Evolutionary conservation across 2,888 invertebrate genomes (phyloP).

Genomic region (Caenorhabditis sp.): DNA sequence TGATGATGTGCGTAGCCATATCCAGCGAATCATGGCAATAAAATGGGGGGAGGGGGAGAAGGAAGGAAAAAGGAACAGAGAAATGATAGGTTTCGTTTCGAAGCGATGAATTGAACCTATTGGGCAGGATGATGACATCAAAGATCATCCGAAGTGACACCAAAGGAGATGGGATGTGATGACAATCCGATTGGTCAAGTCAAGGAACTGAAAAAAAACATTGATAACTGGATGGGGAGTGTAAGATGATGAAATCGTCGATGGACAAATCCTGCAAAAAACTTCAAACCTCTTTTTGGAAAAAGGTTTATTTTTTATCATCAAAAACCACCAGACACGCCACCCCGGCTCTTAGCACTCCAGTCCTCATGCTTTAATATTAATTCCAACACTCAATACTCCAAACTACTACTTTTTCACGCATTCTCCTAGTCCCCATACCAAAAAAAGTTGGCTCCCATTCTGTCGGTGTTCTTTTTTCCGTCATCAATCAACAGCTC

Average conservation of each 20-base stretch:
- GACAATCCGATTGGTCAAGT: too few relatives aligned
- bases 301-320: too few relatives aligned
- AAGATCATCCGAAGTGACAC: neutral
- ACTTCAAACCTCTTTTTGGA: too few relatives aligned
- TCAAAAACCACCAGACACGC: neutral
- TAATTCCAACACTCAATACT: conserved; percentile 15
- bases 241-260: too few relatives aligned
- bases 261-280: too few relatives aligned
- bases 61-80: conserved; percentile 7
- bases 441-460: neutral
- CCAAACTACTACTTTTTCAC: neutral
- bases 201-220: neutral
- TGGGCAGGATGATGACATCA: neutral
- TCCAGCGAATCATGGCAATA: conserved; percentile 54
- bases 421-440: conserved; percentile 1
- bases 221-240: too few relatives aligned
- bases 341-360: conserved; percentile 6
- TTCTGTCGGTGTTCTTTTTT: conserved; percentile 3
- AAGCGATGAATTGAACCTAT: neutral
- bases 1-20: conserved; percentile 32
- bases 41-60: conserved; percentile 26
- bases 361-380: too few relatives aligned
- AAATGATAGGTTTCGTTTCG: neutral
- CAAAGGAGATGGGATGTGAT: too few relatives aligned
- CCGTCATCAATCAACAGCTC: conserved; percentile 58